A percentile compares a stretch with the other conserved stretches of the same genome.
Evolutionary conservation across 2,888 invertebrate species (phyloP).

Genomic region (Vannuccia rotundouncinata): DNA sequence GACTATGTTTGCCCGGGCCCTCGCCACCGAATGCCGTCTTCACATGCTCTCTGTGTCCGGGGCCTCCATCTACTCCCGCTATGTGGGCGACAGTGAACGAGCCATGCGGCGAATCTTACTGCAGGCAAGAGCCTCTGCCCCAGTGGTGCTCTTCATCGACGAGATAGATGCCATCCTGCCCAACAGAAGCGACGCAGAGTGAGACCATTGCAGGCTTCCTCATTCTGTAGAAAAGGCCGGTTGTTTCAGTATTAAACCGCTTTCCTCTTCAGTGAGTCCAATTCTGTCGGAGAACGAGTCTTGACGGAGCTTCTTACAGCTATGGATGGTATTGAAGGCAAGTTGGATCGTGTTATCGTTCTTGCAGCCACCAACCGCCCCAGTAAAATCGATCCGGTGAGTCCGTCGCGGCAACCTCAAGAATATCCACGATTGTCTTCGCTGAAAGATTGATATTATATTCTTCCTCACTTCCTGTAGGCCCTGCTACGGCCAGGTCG

Average conservation of each 20-base stretch:
- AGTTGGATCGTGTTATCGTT: not conserved
- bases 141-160: constrained; percentile 36
- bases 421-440: not conserved
- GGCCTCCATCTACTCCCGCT: constrained; percentile 22
- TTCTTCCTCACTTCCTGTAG: not conserved
- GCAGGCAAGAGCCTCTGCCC: constrained; percentile 13
- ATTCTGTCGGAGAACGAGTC: not conserved
- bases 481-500: not conserved
- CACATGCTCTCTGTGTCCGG: constrained; percentile 12
- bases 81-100: constrained; percentile 34
- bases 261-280: not conserved
- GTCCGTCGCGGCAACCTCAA: not conserved
- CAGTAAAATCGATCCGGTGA: constrained; percentile 21
- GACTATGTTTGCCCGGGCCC: constrained; percentile 34
- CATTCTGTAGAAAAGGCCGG: too few relatives aligned
- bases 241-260: too few relatives aligned
- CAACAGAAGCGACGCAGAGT: not conserved
- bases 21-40: constrained; percentile 32
- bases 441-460: too few relatives aligned
- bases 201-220: too few relatives aligned
- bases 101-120: constrained; percentile 12
- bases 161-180: constrained; percentile 35
- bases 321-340: constrained; percentile 15
- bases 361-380: constrained; percentile 33
- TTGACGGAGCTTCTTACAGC: constrained; percentile 27